Base-by-base conservation (phyloP, 2,113 vertebrate genomes). In the Cyprinodon variegatus region DNA sequence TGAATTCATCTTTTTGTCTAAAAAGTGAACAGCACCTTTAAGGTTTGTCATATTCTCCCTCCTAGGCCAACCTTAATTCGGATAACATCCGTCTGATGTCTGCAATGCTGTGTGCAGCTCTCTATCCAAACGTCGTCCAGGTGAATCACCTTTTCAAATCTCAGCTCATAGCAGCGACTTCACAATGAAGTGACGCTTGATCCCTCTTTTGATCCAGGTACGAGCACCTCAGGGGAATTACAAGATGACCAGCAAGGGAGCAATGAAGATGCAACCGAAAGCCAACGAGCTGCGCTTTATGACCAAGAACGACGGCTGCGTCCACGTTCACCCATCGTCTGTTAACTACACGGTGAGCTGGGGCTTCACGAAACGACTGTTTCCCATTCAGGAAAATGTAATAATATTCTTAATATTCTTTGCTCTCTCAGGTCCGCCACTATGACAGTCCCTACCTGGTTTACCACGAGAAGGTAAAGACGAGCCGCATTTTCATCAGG, bases 111-210 rank as follows among this genome's bases (percentile, higher is more conserved):
- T 99, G 98, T 89, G 98, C 98, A 43, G 98, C 98, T 4, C 95
- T 99, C 62, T 99, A 99, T 83, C 98, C 98, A 66, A 99, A 99
- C 13, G 97, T 99, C 20, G 97, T 99, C 41, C 97, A 99, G 96
- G 98, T 99, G 91, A 86, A 68, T 70, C 2, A 13, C 22, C 2
- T 14, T 69, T 11, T 0, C 17, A 20, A 20, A 20, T 15, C n/a
- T 0, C 15, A 17, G 50, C 50, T 57, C 7, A 45, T 5, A 45
- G 17, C 50, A n/a, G 3, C n/a, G 9, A 4, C 20, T 57, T 57
- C 7, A 57, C 17, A 50, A 57, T 20, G 17, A 57, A 20, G 2
- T 57, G 50, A 57, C 17, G 6, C 20, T 57, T 43, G 15, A 5
- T 37, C 11, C 59, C 37, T 22, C 67, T 29, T 68, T 14, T 41